Evolutionary conservation across 2,113 vertebrate genomes (phyloP), one percentile per base, ranked within the genome.

Genomic region (Myotis yumanensis): DNA sequence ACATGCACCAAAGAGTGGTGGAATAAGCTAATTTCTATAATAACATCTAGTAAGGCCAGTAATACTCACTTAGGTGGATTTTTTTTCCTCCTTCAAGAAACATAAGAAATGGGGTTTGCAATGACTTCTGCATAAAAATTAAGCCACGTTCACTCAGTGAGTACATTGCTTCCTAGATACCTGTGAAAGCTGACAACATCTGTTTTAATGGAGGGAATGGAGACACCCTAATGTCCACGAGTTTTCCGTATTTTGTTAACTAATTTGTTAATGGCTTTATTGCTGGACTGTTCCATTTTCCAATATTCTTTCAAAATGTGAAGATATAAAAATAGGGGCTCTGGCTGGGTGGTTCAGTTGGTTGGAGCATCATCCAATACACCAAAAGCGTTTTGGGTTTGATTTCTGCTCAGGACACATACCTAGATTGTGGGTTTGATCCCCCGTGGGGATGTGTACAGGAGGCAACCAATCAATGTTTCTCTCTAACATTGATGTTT

Each of bases 251-350:
- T 85, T 75, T 25, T 40, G 14, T 83, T 91, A 79, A 90, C 11
- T 59, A 86, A 90, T 94, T 71, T 94, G 37, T 77, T 89, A 93
- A 57, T 80, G 43, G 46, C 11, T 89, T 68, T 23, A 57, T 46
- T 46, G 22, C 15, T 46, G 4, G 18, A 75, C 40, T 79, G 1
- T 87, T 91, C 14, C 5, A 66, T 43, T 57, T 96, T 86, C 77
- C 30, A 30, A 37, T 52, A 15, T 69, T 83, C 22, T 92, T 11
- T 90, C 8, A 77, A 91, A 81, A 40, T 77, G 23, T 76, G 62
- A 88, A 79, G 28, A 71, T 89, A 51, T 83, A 37, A 71, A 68
- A 68, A 68, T 17, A 66, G 30, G 2, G 6, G 12, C 11, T 66
- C 28, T 66, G 28, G 62, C 62, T 66, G 14, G 14, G 62, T 32